phyloP scores from a whole-genome alignment of 2,888 invertebrate species.

The Pachymerium ferrugineum region DNA sequence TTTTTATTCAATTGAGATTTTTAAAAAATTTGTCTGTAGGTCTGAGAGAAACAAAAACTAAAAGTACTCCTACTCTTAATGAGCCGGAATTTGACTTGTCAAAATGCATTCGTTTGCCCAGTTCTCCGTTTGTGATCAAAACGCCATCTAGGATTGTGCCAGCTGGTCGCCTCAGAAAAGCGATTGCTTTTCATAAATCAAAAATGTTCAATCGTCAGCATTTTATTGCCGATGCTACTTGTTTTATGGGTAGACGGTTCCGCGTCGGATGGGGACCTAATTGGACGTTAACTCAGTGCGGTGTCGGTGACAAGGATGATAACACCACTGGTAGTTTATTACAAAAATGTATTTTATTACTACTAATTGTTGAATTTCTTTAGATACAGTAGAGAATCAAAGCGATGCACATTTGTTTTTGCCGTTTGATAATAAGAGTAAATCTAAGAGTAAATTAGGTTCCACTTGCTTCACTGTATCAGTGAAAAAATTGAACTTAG shows the following conservation, averaged over 20 bases:
- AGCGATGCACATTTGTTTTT: neutral
- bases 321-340: too few relatives aligned
- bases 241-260: constrained; percentile 52
- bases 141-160: neutral
- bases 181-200: constrained; percentile 41
- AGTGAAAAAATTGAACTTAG: neutral
- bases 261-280: constrained; percentile 70
- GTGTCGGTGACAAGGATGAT: too few relatives aligned
- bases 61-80: neutral
- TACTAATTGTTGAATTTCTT: too few relatives aligned
- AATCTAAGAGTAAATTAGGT: neutral
- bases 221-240: constrained; percentile 46
- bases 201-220: constrained; percentile 42
- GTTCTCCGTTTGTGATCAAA: too few relatives aligned
- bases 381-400: neutral
- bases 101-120: neutral
- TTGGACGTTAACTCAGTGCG: constrained; percentile 54
- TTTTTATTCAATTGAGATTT: neutral
- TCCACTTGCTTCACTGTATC: neutral
- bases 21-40: too few relatives aligned
- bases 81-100: neutral
- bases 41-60: too few relatives aligned
- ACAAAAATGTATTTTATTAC: too few relatives aligned
- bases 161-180: neutral
- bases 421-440: neutral